Evolutionary conservation across 2,113 vertebrate species (phyloP).

Genomic region (Myrmecobius fasciatus): DNA sequence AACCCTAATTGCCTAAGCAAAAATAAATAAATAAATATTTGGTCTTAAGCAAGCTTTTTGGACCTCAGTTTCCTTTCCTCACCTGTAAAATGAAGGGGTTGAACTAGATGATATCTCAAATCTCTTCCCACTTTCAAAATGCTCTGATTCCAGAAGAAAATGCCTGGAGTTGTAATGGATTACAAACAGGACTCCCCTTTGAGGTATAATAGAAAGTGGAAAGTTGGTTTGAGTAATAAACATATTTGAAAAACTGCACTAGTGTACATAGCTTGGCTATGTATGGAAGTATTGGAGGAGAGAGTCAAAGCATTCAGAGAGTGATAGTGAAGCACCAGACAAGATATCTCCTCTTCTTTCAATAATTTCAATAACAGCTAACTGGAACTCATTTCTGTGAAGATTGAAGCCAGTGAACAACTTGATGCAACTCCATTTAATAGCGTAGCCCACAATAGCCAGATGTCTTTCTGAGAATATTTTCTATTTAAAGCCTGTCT

Average conservation of each 20-base stretch:
- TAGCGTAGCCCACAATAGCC: neutral
- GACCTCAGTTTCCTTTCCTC: constrained; percentile 27
- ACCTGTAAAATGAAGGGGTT: neutral
- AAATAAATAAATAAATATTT: neutral
- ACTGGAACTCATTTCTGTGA: neutral
- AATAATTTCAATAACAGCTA: neutral
- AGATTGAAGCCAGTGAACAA: neutral
- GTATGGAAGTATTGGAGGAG: neutral
- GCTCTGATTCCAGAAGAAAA: neutral
- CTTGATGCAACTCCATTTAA: neutral
- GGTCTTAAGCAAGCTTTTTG: neutral
- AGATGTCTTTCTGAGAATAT: neutral
- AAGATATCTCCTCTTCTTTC: neutral
- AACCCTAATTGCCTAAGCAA: too few relatives aligned
- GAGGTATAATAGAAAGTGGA: neutral
- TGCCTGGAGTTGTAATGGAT: constrained; percentile 26
- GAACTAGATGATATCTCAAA: neutral
- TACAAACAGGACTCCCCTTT: constrained; percentile 10
- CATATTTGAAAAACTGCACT: neutral
- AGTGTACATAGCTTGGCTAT: neutral
- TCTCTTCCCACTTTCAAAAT: constrained; percentile 20
- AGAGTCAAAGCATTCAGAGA: rapidly evolving
- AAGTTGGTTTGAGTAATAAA: neutral
- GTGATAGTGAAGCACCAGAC: neutral
- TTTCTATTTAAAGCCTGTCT: neutral